Evolutionary conservation across 2,113 vertebrate species (phyloP).

Genomic region (Poicephalus gulielmi): DNA sequence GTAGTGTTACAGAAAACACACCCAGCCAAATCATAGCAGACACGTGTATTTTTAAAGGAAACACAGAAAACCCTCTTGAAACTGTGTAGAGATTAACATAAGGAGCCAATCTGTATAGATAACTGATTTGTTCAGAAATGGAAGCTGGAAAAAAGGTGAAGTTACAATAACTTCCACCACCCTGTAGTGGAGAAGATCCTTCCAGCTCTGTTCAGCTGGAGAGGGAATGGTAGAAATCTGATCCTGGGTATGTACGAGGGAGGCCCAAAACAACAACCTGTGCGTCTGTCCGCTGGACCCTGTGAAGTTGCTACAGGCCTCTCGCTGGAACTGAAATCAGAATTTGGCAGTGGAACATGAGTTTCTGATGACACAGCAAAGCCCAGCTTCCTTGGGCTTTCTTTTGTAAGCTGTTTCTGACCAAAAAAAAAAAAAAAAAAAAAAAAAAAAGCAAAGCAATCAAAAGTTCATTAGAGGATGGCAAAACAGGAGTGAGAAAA

Average conservation of each 20-base stretch:
- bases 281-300: neutral
- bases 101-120: neutral
- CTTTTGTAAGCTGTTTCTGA: neutral
- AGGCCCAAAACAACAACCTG: neutral
- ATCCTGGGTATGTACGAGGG: accelerated
- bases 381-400: neutral
- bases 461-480: neutral
- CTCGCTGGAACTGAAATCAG: neutral
- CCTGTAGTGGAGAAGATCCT: neutral
- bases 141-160: neutral
- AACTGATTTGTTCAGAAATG: neutral
- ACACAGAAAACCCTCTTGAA: neutral
- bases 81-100: neutral
- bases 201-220: neutral
- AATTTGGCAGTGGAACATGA: neutral
- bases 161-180: neutral
- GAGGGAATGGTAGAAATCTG: neutral
- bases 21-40: neutral
- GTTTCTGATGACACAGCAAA: neutral
- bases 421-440: neutral
- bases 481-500: neutral
- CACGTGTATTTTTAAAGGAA: neutral
- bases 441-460: no score
- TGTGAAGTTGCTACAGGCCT: neutral
- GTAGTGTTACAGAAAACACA: neutral